These are phyloP conservation scores for Neostethus bicornis DNA, from an alignment of 2,797 vertebrate genomes.

Conservation along the genomic window DNA sequence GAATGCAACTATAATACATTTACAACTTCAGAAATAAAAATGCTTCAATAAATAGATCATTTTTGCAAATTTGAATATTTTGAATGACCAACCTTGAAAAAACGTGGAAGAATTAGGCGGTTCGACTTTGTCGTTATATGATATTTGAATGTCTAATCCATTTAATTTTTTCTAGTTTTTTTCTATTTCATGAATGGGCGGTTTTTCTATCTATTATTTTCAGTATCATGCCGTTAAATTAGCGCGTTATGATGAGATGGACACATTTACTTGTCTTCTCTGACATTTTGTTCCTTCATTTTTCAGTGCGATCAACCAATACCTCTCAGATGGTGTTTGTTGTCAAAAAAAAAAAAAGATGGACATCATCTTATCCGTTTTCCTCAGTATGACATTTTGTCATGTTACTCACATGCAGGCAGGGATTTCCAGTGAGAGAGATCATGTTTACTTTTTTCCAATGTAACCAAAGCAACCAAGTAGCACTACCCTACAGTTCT, in stretches of 20 bases:
- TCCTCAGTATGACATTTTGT: too few species aligned
- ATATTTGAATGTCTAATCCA: slow-evolving; percentile 44
- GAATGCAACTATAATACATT: slow-evolving; percentile 60
- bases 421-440: too few species aligned
- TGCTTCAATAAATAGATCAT: slow-evolving; percentile 68
- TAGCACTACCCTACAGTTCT: too few species aligned
- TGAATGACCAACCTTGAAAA: slow-evolving; percentile 40
- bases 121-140: slow-evolving; percentile 35
- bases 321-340: too few species aligned
- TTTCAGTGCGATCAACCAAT: neutral
- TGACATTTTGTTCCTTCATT: neutral
- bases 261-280: neutral
- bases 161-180: slow-evolving; percentile 28
- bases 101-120: slow-evolving; percentile 30
- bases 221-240: neutral
- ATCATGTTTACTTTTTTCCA: too few species aligned
- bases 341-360: slow-evolving; percentile 14
- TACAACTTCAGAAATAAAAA: slow-evolving; percentile 57
- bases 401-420: too few species aligned
- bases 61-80: slow-evolving; percentile 64
- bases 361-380: too few species aligned
- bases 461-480: too few species aligned
- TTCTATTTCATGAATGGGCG: slow-evolving; percentile 12
- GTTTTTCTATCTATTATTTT: slow-evolving; percentile 31
- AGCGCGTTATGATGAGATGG: neutral